These are phyloP conservation scores for Epinephelus lanceolatus DNA, from an alignment of 2,113 vertebrate species.

Conservation along the genomic window DNA sequence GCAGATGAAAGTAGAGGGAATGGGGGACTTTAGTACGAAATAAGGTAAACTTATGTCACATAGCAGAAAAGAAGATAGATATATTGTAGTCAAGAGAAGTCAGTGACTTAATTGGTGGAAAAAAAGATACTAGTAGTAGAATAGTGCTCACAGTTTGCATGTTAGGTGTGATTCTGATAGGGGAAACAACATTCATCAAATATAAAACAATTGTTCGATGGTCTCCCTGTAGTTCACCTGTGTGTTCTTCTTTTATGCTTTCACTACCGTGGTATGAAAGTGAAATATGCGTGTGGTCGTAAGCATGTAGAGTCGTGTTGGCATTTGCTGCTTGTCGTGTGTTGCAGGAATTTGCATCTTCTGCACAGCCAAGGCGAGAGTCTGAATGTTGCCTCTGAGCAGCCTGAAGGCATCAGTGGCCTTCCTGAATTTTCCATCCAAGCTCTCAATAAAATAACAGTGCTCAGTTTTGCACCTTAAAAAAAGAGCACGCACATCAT, in stretches of 20 bases:
- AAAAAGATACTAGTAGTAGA: background rate
- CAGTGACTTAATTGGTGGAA: background rate
- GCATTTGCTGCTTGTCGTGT: slow-evolving; percentile 11
- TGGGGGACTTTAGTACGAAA: background rate
- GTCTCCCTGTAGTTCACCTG: slow-evolving; percentile 19
- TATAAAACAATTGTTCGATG: slow-evolving; percentile 45
- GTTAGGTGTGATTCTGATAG: slow-evolving; percentile 23
- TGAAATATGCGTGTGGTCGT: background rate
- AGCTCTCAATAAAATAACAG: slow-evolving; percentile 23
- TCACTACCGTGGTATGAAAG: slow-evolving; percentile 9
- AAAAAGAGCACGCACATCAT: background rate
- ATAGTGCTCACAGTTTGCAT: background rate
- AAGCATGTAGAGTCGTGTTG: slow-evolving; percentile 20
- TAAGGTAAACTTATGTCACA: background rate
- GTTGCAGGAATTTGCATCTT: slow-evolving; percentile 22
- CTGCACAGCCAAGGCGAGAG: background rate
- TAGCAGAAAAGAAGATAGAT: background rate
- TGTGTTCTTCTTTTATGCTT: background rate
- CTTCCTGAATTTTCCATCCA: slow-evolving; percentile 16
- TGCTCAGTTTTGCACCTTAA: slow-evolving; percentile 4
- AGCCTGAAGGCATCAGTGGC: slow-evolving; percentile 42
- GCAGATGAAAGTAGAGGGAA: background rate
- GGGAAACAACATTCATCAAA: slow-evolving; percentile 30
- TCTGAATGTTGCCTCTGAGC: background rate
- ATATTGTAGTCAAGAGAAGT: background rate